These are phyloP conservation scores for Mercenaria mercenaria DNA, from an alignment of 1,140 invertebrate species.

Conservation along the genomic window DNA sequence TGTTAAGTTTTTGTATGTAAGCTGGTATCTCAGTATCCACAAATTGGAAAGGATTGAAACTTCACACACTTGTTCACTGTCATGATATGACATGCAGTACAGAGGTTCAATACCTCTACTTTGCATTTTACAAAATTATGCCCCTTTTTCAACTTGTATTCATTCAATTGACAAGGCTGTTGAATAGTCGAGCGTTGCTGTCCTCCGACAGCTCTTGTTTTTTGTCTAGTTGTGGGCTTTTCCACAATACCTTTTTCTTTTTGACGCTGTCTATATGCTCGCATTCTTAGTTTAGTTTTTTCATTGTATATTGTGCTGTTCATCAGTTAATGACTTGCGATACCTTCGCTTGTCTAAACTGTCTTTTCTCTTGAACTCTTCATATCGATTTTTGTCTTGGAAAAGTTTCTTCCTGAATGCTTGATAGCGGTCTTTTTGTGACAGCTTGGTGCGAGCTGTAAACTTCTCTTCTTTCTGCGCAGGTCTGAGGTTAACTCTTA, in stretches of 20 bases:
- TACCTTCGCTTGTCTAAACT: neutral
- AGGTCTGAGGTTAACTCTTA: neutral
- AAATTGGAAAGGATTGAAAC: no score
- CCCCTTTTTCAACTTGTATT: no score
- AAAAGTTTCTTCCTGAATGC: conserved; percentile 12
- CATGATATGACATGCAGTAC: no score
- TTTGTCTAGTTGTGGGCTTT: conserved; percentile 1
- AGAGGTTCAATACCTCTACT: no score
- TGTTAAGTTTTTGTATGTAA: no score
- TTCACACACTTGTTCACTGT: no score
- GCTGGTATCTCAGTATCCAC: no score
- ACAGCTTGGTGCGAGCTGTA: neutral
- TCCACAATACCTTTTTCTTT: neutral
- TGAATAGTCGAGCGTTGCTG: no score
- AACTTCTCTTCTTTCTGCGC: neutral
- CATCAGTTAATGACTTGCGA: neutral
- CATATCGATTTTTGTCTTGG: neutral
- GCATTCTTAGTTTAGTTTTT: conserved; percentile 48
- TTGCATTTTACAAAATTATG: no score
- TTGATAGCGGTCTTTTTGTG: conserved; percentile 10
- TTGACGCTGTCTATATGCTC: neutral
- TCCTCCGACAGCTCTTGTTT: no score
- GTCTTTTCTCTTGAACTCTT: conserved; percentile 27
- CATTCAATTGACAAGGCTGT: no score
- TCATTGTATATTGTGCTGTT: conserved; percentile 25